phyloP scores from a whole-genome alignment of 2,888 invertebrate genomes.

The Phengaris arion region DNA sequence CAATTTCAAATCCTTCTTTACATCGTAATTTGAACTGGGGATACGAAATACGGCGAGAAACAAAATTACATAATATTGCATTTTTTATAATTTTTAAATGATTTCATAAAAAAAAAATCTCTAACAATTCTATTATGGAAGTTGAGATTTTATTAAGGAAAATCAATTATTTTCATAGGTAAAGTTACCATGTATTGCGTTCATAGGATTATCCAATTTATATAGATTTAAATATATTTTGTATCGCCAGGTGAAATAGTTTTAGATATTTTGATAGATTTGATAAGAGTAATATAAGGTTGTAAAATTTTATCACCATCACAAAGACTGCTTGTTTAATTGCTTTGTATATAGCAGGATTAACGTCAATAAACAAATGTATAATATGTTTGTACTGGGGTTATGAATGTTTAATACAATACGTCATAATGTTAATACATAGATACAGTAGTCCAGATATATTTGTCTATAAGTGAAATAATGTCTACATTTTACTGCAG shows the following conservation, averaged over 20 bases:
- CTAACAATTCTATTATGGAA: too few relatives aligned
- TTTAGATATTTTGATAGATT: constrained; percentile 3
- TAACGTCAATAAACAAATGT: constrained; percentile 1
- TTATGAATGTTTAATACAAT: constrained; percentile 25
- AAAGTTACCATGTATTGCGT: neutral
- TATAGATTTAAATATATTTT: neutral
- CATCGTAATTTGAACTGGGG: neutral
- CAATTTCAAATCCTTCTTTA: neutral
- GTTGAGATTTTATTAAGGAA: too few relatives aligned
- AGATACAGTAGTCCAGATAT: constrained; percentile 6
- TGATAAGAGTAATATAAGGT: constrained; percentile 19
- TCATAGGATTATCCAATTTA: neutral
- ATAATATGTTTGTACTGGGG: constrained; percentile 15
- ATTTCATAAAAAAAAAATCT: too few relatives aligned
- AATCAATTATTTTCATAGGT: too few relatives aligned
- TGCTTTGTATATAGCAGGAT: constrained; percentile 20
- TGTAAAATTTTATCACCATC: constrained; percentile 24
- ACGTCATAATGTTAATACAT: neutral
- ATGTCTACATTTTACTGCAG: neutral
- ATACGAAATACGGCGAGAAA: neutral
- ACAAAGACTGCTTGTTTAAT: constrained; percentile 20
- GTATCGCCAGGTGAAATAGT: neutral
- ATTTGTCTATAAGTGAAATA: constrained; percentile 4
- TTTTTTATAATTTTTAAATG: neutral
- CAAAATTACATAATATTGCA: neutral